These are phyloP conservation scores for Anorthoa munda DNA, from an alignment of 2,888 invertebrate genomes.

Conservation along the genomic window DNA sequence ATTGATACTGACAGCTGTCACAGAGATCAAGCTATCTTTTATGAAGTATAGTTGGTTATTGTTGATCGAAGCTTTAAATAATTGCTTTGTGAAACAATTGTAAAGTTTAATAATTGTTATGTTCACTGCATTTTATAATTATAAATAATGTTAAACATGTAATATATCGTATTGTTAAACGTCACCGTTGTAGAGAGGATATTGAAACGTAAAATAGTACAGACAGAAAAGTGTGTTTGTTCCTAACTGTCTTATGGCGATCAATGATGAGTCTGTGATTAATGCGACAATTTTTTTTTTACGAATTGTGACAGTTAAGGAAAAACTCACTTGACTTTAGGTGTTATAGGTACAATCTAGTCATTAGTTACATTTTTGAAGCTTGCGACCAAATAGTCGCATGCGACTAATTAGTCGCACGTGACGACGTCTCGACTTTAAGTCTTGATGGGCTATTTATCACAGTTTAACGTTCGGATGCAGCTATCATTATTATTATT, in stretches of 20 bases:
- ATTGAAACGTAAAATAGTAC: constrained; percentile 3
- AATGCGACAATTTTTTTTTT: neutral
- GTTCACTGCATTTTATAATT: constrained; percentile 63
- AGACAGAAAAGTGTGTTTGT: constrained; percentile 1
- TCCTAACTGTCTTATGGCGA: neutral
- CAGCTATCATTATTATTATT: neutral
- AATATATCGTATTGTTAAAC: constrained; percentile 40
- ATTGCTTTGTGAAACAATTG: constrained; percentile 24
- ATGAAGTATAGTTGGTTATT: too few species aligned
- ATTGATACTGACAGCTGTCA: too few species aligned
- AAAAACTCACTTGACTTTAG: neutral
- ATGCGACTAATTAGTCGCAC: constrained; percentile 3
- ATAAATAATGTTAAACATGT: constrained; percentile 46
- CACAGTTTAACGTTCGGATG: neutral
- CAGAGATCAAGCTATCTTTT: too few species aligned
- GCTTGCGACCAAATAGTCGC: constrained; percentile 14
- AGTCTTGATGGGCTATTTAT: neutral
- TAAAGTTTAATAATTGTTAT: constrained; percentile 35
- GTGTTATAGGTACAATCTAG: constrained; percentile 54
- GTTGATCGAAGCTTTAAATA: neutral
- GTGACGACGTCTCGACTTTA: neutral
- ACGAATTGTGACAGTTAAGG: neutral
- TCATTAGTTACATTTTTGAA: constrained; percentile 46
- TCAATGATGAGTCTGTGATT: neutral
- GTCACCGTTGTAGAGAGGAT: constrained; percentile 9